Evolutionary conservation across 2,888 invertebrate species (phyloP).

Genomic region (Elgonia sp.): DNA sequence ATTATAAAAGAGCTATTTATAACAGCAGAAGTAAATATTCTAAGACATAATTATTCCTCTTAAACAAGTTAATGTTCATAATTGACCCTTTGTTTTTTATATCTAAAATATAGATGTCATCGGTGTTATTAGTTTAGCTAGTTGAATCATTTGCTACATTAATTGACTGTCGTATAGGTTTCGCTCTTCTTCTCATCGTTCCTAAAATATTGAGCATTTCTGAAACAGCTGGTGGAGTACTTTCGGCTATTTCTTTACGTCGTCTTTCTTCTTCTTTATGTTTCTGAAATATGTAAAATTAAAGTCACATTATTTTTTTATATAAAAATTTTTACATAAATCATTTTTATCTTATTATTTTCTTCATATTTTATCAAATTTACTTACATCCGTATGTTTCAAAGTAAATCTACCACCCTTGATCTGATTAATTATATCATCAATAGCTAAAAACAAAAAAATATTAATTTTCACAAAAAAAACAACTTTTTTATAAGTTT

Average conservation of each 20-base stretch:
- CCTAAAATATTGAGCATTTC: conserved; percentile 92
- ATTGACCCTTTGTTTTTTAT: too few relatives aligned
- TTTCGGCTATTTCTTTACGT: conserved; percentile 89
- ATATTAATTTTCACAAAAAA: not conserved
- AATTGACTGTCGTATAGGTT: conserved; percentile 68
- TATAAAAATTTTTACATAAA: not conserved
- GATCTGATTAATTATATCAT: conserved; percentile 93
- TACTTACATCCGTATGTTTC: conserved; percentile 89
- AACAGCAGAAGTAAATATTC: too few relatives aligned
- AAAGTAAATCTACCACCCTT: conserved; percentile 92
- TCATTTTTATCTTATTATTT: too few relatives aligned
- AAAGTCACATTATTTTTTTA: too few relatives aligned
- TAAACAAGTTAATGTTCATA: too few relatives aligned
- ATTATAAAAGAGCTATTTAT: too few relatives aligned
- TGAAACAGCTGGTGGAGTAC: conserved; percentile 87
- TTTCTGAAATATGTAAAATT: conserved; percentile 83
- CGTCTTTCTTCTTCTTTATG: conserved; percentile 88
- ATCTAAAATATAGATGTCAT: too few relatives aligned
- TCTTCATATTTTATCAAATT: not conserved
- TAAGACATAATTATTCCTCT: too few relatives aligned
- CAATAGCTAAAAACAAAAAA: conserved; percentile 88
- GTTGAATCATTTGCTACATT: not conserved
- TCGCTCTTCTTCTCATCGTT: conserved; percentile 88
- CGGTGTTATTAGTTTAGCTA: not conserved
- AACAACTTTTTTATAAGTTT: not conserved